Evolutionary conservation across 2,888 invertebrate species (phyloP), one percentile per base, ranked within the genome.

Genomic region (Callimorpha dominula): DNA sequence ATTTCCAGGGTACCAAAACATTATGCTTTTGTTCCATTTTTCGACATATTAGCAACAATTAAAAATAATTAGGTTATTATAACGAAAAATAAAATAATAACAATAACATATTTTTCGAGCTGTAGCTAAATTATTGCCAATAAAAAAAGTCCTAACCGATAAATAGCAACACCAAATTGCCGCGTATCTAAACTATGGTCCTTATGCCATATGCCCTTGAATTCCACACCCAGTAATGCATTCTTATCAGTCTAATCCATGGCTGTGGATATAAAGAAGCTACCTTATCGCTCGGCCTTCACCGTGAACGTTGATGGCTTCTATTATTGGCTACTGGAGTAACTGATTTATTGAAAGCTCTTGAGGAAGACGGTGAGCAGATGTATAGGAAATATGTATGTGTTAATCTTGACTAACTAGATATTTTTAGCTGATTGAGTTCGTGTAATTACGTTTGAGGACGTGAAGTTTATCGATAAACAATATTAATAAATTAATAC

Each of bases 361-460:
- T 57, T 54, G 54, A 57, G n/a, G 54, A 42, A 68, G n/a, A 68
- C 20, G 54, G 67, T 68, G 54, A 42, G 42, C 67, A 57, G 67
- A 68, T 68, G 67, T 54, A 20, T 4, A 4, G 20, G 20, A 20
- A 68, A n/a, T 68, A 57, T 54, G 42, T 52, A 57, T 54, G 42
- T 52, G 67, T 52, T 54, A 54, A 67, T 67, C 67, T 42, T 67
- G 67, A 57, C n/a, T 68, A 15, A n/a, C 17, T 42, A 20, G 43
- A 54, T 68, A 57, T 68, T 57, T 68, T 54, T 20, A 57, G 54
- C 20, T 57, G 54, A 57, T 43, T 68, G 54, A 52, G 11, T 42
- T 67, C 42, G 40, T 17, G 42, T 67, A 52, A 54, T 67, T 42
- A 42, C 52, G 67, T 67, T 54, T 67, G 12, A 15, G 40, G n/a